Percentiles rank a stretch among this genome's conserved stretches.
phyloP scores from a whole-genome alignment of 2,888 invertebrate genomes.

The Platypus cylindrus region DNA sequence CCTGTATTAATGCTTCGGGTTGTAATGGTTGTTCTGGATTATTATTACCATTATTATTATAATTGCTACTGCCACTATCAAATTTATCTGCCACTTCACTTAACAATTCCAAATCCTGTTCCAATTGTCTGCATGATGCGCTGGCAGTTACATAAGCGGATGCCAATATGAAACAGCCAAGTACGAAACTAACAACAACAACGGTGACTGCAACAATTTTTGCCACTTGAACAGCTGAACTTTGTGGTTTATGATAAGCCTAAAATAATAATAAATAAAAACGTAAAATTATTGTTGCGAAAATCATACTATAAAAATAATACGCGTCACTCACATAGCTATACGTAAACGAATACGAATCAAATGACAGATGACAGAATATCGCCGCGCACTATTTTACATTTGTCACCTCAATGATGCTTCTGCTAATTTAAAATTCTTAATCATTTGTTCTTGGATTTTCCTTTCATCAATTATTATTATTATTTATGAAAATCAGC shows the following conservation, averaged over 20 bases:
- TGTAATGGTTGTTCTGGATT: slow-evolving; percentile 31
- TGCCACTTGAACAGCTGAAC: slow-evolving; percentile 74
- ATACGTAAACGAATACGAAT: too few relatives aligned
- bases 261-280: slow-evolving; percentile 35
- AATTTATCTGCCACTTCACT: slow-evolving; percentile 45
- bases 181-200: slow-evolving; percentile 64
- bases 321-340: not conserved
- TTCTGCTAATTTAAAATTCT: too few relatives aligned
- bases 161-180: slow-evolving; percentile 72
- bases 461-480: slow-evolving; percentile 1
- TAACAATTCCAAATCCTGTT: slow-evolving; percentile 58
- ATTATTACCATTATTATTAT: too few relatives aligned
- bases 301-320: not conserved
- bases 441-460: slow-evolving; percentile 2
- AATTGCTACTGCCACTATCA: slow-evolving; percentile 21
- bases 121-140: slow-evolving; percentile 65
- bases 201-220: slow-evolving; percentile 74
- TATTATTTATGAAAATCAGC: slow-evolving; percentile 4
- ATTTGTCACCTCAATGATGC: too few relatives aligned
- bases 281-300: not conserved
- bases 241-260: slow-evolving; percentile 66
- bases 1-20: slow-evolving; percentile 56
- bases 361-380: too few relatives aligned
- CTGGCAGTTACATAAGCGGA: slow-evolving; percentile 74
- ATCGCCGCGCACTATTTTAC: too few relatives aligned